A percentile compares a stretch with the other conserved stretches of the same genome.
phyloP scores from a whole-genome alignment of 1,140 invertebrate genomes.

The Lasioglossum baleicum region DNA sequence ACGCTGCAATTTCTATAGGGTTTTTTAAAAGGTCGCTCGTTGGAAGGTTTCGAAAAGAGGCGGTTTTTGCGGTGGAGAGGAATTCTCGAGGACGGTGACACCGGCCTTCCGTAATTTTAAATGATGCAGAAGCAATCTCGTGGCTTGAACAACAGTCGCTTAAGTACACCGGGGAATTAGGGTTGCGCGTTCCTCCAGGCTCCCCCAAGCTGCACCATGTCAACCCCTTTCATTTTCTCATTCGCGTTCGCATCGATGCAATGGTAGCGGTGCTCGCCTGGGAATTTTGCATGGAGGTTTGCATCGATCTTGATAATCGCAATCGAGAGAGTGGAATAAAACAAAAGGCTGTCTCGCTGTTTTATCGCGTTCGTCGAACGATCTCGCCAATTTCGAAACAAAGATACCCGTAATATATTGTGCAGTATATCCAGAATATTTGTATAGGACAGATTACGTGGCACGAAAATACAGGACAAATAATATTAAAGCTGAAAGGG shows the following conservation, averaged over 20 bases:
- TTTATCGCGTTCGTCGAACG: no score
- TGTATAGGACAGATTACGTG: no score
- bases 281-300: not conserved
- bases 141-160: conserved; percentile 56
- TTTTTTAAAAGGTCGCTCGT: not conserved
- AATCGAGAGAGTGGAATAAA: no score
- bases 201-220: not conserved
- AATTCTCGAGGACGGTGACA: conserved; percentile 15
- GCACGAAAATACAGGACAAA: no score
- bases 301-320: no score
- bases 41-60: conserved; percentile 4
- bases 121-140: conserved; percentile 66
- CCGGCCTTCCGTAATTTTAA: conserved; percentile 56
- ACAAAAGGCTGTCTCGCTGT: no score
- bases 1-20: not conserved
- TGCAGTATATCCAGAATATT: no score
- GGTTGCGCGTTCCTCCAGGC: conserved; percentile 12
- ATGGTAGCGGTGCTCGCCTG: no score
- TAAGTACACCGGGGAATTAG: conserved; percentile 54
- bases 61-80: not conserved
- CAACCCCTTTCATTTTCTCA: not conserved
- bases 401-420: no score
- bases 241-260: not conserved
- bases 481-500: no score
- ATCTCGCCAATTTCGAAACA: no score